Conservation (phyloP, 2,888 invertebrate species). For the Eupithecia pulchellata region DNA sequence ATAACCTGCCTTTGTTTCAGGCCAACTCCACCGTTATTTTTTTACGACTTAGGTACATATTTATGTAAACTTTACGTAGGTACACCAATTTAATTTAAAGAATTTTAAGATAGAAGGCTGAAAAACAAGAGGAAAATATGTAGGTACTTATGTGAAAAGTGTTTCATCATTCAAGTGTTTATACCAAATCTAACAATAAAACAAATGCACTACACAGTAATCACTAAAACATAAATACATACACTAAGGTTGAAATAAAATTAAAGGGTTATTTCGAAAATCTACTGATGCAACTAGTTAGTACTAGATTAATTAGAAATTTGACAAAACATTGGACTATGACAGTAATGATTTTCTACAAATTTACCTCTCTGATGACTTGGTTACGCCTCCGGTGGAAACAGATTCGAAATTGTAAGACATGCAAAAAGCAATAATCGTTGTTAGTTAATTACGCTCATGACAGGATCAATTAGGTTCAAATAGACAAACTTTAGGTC, state of each 20-base stretch:
- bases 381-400: constrained; percentile 87
- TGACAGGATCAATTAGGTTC: background rate
- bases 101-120: background rate
- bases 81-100: background rate
- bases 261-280: background rate
- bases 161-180: too few species aligned
- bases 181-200: background rate
- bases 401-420: constrained; percentile 89
- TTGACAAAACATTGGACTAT: background rate
- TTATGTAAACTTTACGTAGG: background rate
- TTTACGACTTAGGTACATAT: background rate
- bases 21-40: background rate
- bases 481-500: background rate
- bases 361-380: constrained; percentile 85
- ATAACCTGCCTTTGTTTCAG: background rate
- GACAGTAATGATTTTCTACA: constrained; percentile 16
- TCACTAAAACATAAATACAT: background rate
- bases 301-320: background rate
- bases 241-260: background rate
- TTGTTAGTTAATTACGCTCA: constrained; percentile 69
- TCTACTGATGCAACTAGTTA: constrained; percentile 8
- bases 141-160: background rate
- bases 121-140: background rate
- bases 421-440: constrained; percentile 87
- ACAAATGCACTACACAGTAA: background rate